Base-by-base conservation (phyloP, 2,888 invertebrate genomes). In the Eristalinus sepulchralis region DNA sequence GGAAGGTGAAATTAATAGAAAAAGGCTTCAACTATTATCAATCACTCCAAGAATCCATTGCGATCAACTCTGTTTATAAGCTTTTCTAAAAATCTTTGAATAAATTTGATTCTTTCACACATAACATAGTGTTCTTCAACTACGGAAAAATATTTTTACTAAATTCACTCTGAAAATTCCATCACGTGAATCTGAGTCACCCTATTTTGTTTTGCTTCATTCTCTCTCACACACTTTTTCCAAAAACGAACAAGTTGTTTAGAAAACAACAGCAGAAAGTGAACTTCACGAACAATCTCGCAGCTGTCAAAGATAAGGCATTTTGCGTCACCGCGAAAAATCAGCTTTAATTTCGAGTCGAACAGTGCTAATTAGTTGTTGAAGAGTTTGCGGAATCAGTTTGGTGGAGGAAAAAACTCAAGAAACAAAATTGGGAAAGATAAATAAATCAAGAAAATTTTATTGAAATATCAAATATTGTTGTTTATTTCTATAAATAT, bases 291-390 rank as follows among this genome's bases (percentile, higher is more conserved):
- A 79, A 87, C 83, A 34, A 9, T 22, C 66, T 59, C 79, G 53
- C 62, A 83, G 59, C 75, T 80, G 83, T 79, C 83, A 83, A 36
- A 66, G 39, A 67, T 67, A 76, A 53, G 39, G 53, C 22, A 62
- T 73, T 83, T 83, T 82, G 82, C 83, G 86, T 83, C 72, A 80
- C 68, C 77, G 83, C 85, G 86, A 88, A 66, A 83, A 78, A n/a
- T 67, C 66, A 70, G 63, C 84, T 67, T 75, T 60, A 55, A 13
- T 64, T 53, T 34, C 5, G 31, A 82, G 83, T 62, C 86, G 63
- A 86, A 86, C 86, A 83, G 79, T 78, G 53, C 86, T 83, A 83
- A 83, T 86, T 83, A 83, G 83, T 83, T 86, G 82, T 78, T 79
- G 82, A 78, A 83, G 86, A 83, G 66, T 60, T 86, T 83, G 83